These are phyloP conservation scores for Pituophis catenifer DNA, from an alignment of 2,113 vertebrate species.

Conservation along the genomic window DNA sequence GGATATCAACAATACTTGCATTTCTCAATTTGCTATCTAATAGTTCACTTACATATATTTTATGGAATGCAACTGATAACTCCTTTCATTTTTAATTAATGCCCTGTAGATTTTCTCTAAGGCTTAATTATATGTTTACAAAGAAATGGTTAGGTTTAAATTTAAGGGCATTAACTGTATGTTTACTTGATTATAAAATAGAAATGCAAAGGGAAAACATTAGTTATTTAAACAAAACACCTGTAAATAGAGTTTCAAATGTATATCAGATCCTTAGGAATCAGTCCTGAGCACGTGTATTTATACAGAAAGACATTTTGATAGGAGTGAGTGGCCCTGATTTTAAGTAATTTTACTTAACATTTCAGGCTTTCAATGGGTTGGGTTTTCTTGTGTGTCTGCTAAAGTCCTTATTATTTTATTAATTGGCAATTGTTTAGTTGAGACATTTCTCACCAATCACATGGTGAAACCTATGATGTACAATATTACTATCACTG, in stretches of 20 bases:
- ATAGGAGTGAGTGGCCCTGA: background rate
- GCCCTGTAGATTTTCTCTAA: background rate
- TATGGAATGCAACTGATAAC: background rate
- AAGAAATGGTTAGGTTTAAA: background rate
- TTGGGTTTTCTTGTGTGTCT: background rate
- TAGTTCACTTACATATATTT: background rate
- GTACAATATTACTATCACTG: background rate
- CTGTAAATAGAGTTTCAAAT: background rate
- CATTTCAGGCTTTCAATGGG: background rate
- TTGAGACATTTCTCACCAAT: background rate
- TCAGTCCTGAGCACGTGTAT: background rate
- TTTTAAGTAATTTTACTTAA: background rate
- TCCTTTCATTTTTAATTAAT: background rate
- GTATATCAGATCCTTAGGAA: background rate
- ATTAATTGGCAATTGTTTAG: background rate
- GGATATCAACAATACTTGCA: background rate
- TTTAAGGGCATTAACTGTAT: background rate
- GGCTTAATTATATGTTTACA: slow-evolving; percentile 6
- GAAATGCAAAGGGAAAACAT: background rate
- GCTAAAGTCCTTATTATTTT: background rate
- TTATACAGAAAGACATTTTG: background rate
- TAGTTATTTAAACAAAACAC: background rate
- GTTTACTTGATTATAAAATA: background rate
- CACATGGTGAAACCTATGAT: background rate
- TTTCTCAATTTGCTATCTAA: background rate